phyloP scores from a whole-genome alignment of 2,113 vertebrate genomes.

The Cochlearius cochlearius region DNA sequence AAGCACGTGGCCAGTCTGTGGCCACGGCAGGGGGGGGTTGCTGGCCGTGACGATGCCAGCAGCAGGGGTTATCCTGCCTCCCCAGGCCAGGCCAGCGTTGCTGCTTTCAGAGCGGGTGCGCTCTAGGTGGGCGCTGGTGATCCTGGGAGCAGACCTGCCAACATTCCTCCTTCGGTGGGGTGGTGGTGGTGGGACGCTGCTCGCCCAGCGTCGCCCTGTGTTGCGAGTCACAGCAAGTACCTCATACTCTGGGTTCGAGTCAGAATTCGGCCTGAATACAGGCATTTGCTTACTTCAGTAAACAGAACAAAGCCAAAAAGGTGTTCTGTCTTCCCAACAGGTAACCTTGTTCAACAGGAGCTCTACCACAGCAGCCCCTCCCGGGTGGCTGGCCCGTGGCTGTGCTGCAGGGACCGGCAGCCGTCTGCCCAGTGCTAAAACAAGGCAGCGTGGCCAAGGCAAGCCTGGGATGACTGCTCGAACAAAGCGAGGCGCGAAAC shows the following conservation, averaged over 20 bases:
- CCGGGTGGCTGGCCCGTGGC: rapidly evolving
- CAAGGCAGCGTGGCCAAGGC: background rate
- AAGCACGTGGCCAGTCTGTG: rapidly evolving
- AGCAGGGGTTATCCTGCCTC: background rate
- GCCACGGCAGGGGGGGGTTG: background rate
- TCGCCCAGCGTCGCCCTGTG: background rate
- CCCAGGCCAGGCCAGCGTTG: background rate
- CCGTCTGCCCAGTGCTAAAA: background rate
- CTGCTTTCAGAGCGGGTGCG: background rate
- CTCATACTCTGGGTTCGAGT: background rate
- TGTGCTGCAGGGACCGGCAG: background rate
- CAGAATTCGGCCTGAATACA: background rate
- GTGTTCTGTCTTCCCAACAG: background rate
- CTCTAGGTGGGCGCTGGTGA: background rate
- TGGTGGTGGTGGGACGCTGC: background rate
- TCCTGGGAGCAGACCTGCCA: rapidly evolving
- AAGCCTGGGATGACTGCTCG: background rate
- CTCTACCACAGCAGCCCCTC: background rate
- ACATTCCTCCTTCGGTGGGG: background rate
- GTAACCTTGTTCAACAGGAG: background rate
- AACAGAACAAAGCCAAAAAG: background rate
- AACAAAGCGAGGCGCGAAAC: background rate
- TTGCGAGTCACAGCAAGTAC: background rate
- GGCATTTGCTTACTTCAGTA: background rate
- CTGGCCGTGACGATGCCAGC: background rate